Conservation (phyloP, 53 echinoderm and acorn worm genomes). For the Echinarachnius parma region DNA sequence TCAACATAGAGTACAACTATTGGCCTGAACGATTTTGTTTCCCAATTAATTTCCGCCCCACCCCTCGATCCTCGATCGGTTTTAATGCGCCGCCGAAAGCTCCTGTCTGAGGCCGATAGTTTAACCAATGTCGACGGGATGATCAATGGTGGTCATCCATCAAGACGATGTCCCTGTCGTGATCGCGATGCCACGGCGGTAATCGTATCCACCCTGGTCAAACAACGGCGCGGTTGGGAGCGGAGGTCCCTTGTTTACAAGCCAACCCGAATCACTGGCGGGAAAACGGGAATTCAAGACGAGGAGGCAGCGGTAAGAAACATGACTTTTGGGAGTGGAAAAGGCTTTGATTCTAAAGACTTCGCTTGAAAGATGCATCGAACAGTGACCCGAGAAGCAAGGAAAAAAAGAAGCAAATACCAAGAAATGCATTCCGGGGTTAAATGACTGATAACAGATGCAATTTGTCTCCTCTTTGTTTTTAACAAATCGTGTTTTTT, state of each 20-base stretch:
- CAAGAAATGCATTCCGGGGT: background rate
- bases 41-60: too few species aligned
- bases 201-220: conserved; percentile 44
- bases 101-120: conserved; percentile 11
- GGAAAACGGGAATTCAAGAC: background rate
- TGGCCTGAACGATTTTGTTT: too few species aligned
- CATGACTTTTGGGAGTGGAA: conserved; percentile 18
- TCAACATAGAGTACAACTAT: too few species aligned
- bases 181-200: conserved; percentile 18
- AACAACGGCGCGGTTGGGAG: conserved; percentile 26
- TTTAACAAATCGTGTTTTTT: too few species aligned
- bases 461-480: background rate
- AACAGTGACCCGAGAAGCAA: background rate
- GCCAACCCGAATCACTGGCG: conserved; percentile 7
- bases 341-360: background rate
- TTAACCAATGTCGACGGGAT: conserved; percentile 19
- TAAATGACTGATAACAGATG: background rate
- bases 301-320: conserved; percentile 11
- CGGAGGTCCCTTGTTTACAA: conserved; percentile 36
- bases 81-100: too few species aligned
- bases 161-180: conserved; percentile 38
- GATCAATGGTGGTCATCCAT: conserved; percentile 39
- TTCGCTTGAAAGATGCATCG: background rate
- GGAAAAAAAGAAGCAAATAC: background rate
- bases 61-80: too few species aligned